Evolutionary conservation across 2,797 vertebrate genomes (phyloP).

Genomic region (Meda fulgida): DNA sequence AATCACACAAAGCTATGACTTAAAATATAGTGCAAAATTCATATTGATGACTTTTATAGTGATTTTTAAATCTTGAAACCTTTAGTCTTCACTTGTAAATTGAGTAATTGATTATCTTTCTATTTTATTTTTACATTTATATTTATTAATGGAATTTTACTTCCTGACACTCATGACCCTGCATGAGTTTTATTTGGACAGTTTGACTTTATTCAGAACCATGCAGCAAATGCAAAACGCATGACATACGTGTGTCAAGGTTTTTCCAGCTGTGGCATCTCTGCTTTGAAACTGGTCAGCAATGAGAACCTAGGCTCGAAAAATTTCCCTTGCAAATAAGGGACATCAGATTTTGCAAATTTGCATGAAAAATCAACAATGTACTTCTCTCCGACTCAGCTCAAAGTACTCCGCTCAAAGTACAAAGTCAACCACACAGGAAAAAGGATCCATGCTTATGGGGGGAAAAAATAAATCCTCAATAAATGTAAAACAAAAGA

Average conservation of each 20-base stretch:
- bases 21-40: background rate
- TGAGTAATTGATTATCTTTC: background rate
- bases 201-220: background rate
- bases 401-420: slow-evolving; percentile 12
- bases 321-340: slow-evolving; percentile 54
- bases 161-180: background rate
- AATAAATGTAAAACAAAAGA: slow-evolving; percentile 48
- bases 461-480: slow-evolving; percentile 10
- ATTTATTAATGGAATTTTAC: background rate
- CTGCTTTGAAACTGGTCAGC: background rate
- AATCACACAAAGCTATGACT: background rate
- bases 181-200: background rate
- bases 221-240: background rate
- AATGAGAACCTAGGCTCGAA: slow-evolving; percentile 1
- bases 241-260: background rate
- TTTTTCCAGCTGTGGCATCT: background rate
- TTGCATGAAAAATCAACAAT: slow-evolving; percentile 39
- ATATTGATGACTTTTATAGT: background rate
- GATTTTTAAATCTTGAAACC: background rate
- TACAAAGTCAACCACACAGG: slow-evolving; percentile 15
- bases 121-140: too few relatives aligned
- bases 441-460: background rate
- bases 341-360: slow-evolving; percentile 46
- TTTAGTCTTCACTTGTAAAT: background rate
- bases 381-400: slow-evolving; percentile 1